Base-by-base conservation (phyloP, 2,113 vertebrate genomes). In the Catharus fuscescens region DNA sequence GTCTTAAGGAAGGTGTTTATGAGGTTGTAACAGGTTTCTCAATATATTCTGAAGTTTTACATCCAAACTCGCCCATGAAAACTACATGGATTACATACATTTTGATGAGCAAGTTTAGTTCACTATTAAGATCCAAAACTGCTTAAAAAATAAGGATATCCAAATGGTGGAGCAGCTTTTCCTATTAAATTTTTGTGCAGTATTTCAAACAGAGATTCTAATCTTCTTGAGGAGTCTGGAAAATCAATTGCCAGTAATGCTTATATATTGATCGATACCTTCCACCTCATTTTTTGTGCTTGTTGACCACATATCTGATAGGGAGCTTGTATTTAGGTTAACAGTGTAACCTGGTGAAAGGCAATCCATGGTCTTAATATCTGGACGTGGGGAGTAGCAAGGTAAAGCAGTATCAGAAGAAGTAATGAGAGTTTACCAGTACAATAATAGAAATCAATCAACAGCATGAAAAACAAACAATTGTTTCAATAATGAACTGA, bases 61-160 rank as follows among this genome's bases (percentile, higher is more conserved):
- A 0, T 52, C 9, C 10, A 81, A 54, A 79, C 66, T 54, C 1
- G 0, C 10, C 18, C 28, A 50, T 25, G 21, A 76, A 74, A 9
- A 24, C 67, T 69, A 34, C 7, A 42, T 66, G 11, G 12, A 36
- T 74, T 31, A 17, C 1, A 6, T n/a, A 9, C 6, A 53, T 53
- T 81, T 85, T 76, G 23, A 86, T 3, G 5, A 14, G 8, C 5
- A 88, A 76, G 3, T 54, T 67, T 47, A 79, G 38, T 42, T 91
- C 57, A 79, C 1, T 20, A 60, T 48, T 78, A 38, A 65, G 25
- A 66, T 17, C 7, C 8, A 62, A 65, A 88, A 59, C 14, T 42
- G 4, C 5, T 60, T 66, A 36, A 61, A 56, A 86, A 47, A 1
- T 0, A 4, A 47, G 14, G 4, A 71, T 18, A 18, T 40, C 23